Evolutionary conservation across 2,113 vertebrate species (phyloP).

Genomic region (Columbina picui): DNA sequence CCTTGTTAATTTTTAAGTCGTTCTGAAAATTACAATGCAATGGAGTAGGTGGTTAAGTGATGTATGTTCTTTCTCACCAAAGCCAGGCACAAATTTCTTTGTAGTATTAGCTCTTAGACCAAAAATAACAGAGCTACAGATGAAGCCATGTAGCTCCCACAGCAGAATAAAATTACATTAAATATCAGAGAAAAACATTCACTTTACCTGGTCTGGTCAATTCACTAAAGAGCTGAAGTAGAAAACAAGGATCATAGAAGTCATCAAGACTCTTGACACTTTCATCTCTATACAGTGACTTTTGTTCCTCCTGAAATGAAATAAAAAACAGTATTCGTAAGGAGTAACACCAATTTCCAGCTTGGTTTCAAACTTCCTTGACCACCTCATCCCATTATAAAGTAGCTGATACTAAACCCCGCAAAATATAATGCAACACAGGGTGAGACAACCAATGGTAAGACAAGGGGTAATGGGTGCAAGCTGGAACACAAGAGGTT

Average conservation of each 20-base stretch:
- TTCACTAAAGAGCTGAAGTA: conserved; percentile 90
- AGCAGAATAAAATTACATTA: neutral
- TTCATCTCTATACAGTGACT: conserved; percentile 69
- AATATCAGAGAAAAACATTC: neutral
- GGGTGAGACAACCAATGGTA: too few relatives aligned
- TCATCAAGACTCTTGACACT: conserved; percentile 56
- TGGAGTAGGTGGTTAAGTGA: neutral
- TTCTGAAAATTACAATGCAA: neutral
- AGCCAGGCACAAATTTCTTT: neutral
- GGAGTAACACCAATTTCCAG: neutral
- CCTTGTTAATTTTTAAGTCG: neutral
- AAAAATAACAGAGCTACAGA: neutral
- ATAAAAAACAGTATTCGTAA: neutral
- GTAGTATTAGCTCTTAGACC: neutral
- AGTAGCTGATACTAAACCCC: neutral
- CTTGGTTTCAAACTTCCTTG: neutral
- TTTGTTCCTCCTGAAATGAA: conserved; percentile 74
- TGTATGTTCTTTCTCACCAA: neutral
- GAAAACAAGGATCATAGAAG: conserved; percentile 92
- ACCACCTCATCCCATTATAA: neutral
- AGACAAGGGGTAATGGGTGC: too few relatives aligned
- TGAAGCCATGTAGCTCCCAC: neutral
- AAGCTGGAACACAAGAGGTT: too few relatives aligned
- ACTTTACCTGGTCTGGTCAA: conserved; percentile 87
- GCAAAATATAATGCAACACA: neutral